A percentile compares a stretch with the other conserved stretches of the same genome.
These are phyloP conservation scores for Cyphomyrus discorhynchus DNA, from an alignment of 2,113 vertebrate species.

Conservation along the genomic window DNA sequence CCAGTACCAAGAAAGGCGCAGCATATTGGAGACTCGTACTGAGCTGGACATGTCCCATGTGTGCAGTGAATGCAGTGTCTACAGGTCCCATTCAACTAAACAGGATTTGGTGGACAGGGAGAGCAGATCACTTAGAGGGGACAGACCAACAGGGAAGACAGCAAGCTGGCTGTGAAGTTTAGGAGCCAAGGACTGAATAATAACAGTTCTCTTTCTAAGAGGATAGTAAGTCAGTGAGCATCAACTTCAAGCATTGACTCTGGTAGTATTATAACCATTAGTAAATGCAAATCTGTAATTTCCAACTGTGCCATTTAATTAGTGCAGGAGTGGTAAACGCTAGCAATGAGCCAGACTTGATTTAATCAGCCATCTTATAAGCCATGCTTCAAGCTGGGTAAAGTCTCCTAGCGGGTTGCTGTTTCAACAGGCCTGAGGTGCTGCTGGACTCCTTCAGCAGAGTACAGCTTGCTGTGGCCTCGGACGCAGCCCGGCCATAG, in stretches of 20 bases:
- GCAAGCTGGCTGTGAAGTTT: neutral
- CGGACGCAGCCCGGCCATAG: neutral
- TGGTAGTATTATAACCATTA: neutral
- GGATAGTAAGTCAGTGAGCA: neutral
- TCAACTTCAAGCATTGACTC: neutral
- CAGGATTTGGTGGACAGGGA: neutral
- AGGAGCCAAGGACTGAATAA: neutral
- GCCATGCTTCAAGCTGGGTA: neutral
- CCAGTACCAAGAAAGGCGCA: neutral
- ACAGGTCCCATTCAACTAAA: neutral
- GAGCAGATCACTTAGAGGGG: neutral
- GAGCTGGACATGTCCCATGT: neutral
- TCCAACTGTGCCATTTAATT: neutral
- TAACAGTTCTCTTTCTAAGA: neutral
- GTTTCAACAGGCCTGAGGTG: neutral
- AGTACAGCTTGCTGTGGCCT: neutral
- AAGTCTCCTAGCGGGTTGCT: neutral
- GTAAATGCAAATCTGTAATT: neutral
- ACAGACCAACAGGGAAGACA: neutral
- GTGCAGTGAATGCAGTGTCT: neutral
- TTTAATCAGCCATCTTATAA: neutral
- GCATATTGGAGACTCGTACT: neutral
- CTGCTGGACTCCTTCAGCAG: slow-evolving; percentile 1
- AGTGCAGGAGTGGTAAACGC: neutral
- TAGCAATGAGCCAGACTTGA: neutral